Conservation (phyloP, 2,888 invertebrate species). For the Hoplodrina blanda region DNA sequence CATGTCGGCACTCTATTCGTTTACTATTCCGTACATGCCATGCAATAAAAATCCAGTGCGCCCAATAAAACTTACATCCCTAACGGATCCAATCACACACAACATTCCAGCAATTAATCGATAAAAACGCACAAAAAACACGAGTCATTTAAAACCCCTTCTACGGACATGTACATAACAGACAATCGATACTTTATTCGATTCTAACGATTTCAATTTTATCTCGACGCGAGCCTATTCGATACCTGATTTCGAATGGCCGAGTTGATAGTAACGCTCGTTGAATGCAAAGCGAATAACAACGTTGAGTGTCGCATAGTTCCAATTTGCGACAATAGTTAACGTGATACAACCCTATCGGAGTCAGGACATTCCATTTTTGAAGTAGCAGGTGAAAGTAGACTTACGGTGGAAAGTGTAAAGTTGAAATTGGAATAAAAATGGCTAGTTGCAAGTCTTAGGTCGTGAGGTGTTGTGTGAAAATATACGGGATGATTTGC, state of each 20-base stretch:
- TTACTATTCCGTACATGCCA: conserved; percentile 34
- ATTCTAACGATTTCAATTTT: conserved; percentile 82
- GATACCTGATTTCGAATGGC: conserved; percentile 78
- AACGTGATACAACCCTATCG: conserved; percentile 73
- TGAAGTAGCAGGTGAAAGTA: conserved; percentile 19
- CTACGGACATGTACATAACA: conserved; percentile 38
- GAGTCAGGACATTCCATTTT: conserved; percentile 41
- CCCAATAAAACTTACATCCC: conserved; percentile 40
- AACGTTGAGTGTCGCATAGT: conserved; percentile 74
- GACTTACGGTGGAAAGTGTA: conserved; percentile 26
- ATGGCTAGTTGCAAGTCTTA: conserved; percentile 43
- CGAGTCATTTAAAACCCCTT: conserved; percentile 59
- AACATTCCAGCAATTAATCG: conserved; percentile 54
- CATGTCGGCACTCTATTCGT: conserved; percentile 25
- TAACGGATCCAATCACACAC: conserved; percentile 49
- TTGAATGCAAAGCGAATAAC: conserved; percentile 79
- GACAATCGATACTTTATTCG: conserved; percentile 76
- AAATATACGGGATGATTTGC: conserved; percentile 41
- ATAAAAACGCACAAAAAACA: conserved; percentile 49
- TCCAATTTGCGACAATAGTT: conserved; percentile 76
- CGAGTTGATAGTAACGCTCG: conserved; percentile 76
- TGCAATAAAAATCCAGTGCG: conserved; percentile 44
- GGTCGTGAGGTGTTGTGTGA: conserved; percentile 35
- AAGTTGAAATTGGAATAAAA: conserved; percentile 48
- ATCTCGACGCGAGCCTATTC: conserved; percentile 75